Percentiles rank a stretch among this genome's conserved stretches.
These are phyloP conservation scores for Helicolenus hilgendorfi DNA, from an alignment of 2,797 vertebrate species.

Conservation along the genomic window DNA sequence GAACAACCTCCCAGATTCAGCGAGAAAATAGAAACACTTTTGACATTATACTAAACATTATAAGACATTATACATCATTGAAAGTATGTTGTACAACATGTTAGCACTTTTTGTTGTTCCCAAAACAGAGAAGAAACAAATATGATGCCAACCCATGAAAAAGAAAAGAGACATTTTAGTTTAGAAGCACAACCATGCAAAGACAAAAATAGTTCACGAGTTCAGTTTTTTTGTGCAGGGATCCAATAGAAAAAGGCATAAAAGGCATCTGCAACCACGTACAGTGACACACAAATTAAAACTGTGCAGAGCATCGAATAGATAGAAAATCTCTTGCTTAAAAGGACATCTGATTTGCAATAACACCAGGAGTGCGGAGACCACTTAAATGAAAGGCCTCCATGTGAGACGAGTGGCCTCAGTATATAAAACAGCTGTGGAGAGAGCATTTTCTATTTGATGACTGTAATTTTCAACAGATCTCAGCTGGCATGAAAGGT, in stretches of 20 bases:
- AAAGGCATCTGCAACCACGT: neutral
- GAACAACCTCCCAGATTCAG: constrained; percentile 2
- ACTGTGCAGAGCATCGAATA: constrained; percentile 2
- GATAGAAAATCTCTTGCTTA: constrained; percentile 20
- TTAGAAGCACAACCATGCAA: neutral
- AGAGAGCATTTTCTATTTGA: constrained; percentile 68
- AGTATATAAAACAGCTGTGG: constrained; percentile 37
- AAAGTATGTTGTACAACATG: neutral
- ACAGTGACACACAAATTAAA: constrained; percentile 14
- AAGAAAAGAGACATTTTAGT: neutral
- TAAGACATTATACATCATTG: neutral
- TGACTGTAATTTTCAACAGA: constrained; percentile 75
- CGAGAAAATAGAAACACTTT: neutral
- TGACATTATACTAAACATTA: neutral
- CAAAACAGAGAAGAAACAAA: neutral
- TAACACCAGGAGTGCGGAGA: constrained; percentile 29
- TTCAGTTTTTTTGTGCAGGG: neutral
- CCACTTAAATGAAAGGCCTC: constrained; percentile 48
- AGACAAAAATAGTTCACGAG: neutral
- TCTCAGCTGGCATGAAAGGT: constrained; percentile 58
- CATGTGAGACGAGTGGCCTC: constrained; percentile 23
- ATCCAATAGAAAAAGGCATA: constrained; percentile 10
- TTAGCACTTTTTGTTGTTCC: neutral
- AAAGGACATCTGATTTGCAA: constrained; percentile 41
- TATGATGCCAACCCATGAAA: neutral